Percentiles rank a stretch among this genome's conserved stretches.
phyloP scores from a whole-genome alignment of 2,113 vertebrate genomes.

The Menidia beryllina region DNA sequence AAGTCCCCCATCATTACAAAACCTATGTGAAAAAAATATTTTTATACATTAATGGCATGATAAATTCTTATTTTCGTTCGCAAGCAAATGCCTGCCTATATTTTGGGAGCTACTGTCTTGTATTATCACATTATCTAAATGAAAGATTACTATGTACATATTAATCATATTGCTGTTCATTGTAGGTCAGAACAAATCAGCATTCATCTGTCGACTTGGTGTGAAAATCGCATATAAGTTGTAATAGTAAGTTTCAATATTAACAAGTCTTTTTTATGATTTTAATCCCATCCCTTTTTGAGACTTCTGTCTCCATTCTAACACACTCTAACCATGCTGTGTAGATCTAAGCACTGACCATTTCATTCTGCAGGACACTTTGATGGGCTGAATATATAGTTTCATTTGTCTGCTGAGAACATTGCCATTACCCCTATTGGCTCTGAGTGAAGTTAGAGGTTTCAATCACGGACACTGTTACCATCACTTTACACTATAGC shows the following conservation, averaged over 20 bases:
- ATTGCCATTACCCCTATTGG: slow-evolving; percentile 62
- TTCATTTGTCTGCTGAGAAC: slow-evolving; percentile 61
- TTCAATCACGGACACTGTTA: slow-evolving; percentile 62
- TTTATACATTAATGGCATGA: slow-evolving; percentile 38
- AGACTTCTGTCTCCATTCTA: slow-evolving; percentile 27
- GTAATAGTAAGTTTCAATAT: slow-evolving; percentile 15
- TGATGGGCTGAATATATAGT: slow-evolving; percentile 64
- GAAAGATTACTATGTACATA: slow-evolving; percentile 72
- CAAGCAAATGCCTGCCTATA: slow-evolving; percentile 40
- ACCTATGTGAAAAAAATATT: slow-evolving; percentile 8
- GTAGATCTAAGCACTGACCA: slow-evolving; percentile 49
- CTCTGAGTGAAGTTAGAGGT: slow-evolving; percentile 37
- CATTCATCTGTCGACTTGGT: slow-evolving; percentile 20
- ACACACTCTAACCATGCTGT: slow-evolving; percentile 36
- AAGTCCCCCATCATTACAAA: slow-evolving; percentile 34
- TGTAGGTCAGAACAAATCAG: slow-evolving; percentile 25
- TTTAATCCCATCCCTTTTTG: slow-evolving; percentile 36
- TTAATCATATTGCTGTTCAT: slow-evolving; percentile 57
- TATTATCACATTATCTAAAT: slow-evolving; percentile 55
- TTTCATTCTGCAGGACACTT: slow-evolving; percentile 53
- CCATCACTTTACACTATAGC: slow-evolving; percentile 53
- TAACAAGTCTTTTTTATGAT: slow-evolving; percentile 21
- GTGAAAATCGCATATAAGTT: slow-evolving; percentile 31
- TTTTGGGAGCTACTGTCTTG: slow-evolving; percentile 48
- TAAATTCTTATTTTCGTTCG: slow-evolving; percentile 41